Percentiles rank a stretch among this genome's conserved stretches.
Evolutionary conservation across 2,113 vertebrate genomes (phyloP).

Genomic region (Mustela nigripes): DNA sequence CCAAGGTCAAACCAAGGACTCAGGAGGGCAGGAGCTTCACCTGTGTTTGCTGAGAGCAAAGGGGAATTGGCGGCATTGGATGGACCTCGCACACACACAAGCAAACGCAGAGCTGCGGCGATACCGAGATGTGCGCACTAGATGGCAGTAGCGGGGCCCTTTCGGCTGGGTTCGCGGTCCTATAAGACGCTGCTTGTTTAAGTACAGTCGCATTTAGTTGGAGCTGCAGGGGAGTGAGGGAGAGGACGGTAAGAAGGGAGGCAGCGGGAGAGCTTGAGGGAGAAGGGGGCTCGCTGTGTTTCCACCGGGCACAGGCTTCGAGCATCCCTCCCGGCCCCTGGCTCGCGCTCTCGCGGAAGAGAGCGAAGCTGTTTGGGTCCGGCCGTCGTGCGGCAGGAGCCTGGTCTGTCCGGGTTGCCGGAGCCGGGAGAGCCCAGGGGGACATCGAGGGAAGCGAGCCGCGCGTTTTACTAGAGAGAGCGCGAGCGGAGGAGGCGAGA

Average conservation of each 20-base stretch:
- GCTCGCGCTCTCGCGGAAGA: constrained; percentile 79
- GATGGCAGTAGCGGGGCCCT: constrained; percentile 90
- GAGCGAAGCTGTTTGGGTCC: constrained; percentile 80
- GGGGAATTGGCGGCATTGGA: not conserved
- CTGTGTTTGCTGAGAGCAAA: not conserved
- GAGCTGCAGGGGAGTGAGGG: constrained; percentile 90
- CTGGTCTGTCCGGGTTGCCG: constrained; percentile 79
- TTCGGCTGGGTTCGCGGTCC: constrained; percentile 86
- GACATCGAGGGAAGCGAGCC: constrained; percentile 80
- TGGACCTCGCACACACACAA: not conserved
- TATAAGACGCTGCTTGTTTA: constrained; percentile 93
- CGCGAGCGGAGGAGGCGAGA: constrained; percentile 69
- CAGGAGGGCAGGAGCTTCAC: constrained; percentile 33
- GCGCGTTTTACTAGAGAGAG: constrained; percentile 13
- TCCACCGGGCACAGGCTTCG: constrained; percentile 81
- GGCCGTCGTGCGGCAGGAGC: constrained; percentile 79
- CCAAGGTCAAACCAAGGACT: constrained; percentile 79
- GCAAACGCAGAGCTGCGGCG: not conserved
- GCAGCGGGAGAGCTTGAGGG: constrained; percentile 67
- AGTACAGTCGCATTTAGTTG: constrained; percentile 93
- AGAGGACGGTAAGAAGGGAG: constrained; percentile 78
- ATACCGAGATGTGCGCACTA: constrained; percentile 84
- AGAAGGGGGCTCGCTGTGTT: constrained; percentile 85
- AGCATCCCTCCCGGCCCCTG: constrained; percentile 81
- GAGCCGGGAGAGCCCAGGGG: constrained; percentile 84